Conservation (phyloP, 2,113 vertebrate genomes). For the Pao palembangensis region DNA sequence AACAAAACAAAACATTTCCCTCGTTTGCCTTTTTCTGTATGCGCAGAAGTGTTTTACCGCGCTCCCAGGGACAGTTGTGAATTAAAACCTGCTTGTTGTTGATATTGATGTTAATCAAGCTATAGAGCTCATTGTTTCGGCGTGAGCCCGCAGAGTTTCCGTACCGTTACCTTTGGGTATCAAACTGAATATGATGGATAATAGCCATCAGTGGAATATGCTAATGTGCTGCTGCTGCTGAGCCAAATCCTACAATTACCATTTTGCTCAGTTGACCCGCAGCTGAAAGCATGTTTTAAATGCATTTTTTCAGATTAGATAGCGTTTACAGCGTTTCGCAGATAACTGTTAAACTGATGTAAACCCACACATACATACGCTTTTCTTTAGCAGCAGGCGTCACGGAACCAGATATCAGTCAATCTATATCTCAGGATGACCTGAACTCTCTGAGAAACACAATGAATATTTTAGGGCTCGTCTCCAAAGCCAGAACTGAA, state of each 20-base stretch:
- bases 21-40: no score
- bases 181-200: not conserved
- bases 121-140: not conserved
- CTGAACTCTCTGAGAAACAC: constrained; percentile 54
- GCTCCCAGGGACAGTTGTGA: no score
- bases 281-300: constrained; percentile 15
- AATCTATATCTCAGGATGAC: constrained; percentile 49
- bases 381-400: not conserved
- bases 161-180: not conserved
- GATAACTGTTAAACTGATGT: constrained; percentile 11
- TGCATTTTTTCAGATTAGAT: not conserved
- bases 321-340: constrained; percentile 3
- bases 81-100: no score
- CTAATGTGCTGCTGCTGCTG: not conserved
- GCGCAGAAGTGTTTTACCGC: no score
- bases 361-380: not conserved
- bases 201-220: not conserved
- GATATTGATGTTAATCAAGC: not conserved
- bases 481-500: constrained; percentile 60
- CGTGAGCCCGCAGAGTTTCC: not conserved
- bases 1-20: no score
- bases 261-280: constrained; percentile 22
- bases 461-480: constrained; percentile 69
- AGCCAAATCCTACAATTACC: constrained; percentile 3
- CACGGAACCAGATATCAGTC: constrained; percentile 47